Evolutionary conservation across 2,888 invertebrate species (phyloP).

Genomic region (Pogonocherus hispidulus): DNA sequence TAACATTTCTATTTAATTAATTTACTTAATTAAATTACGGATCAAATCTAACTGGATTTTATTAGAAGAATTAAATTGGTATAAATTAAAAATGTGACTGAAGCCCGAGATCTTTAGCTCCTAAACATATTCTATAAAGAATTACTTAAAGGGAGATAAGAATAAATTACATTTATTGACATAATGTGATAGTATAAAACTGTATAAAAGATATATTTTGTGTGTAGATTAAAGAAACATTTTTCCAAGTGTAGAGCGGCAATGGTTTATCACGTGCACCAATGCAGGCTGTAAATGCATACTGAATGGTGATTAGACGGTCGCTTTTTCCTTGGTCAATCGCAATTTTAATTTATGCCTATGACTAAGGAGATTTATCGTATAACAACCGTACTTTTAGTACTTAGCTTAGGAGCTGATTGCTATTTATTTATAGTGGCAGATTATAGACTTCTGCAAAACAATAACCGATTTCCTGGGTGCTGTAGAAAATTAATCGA

Average conservation of each 20-base stretch:
- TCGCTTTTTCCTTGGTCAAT: conserved; percentile 8
- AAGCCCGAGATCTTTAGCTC: no score
- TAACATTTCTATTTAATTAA: no score
- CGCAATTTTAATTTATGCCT: conserved; percentile 12
- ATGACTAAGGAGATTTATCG: conserved; percentile 4
- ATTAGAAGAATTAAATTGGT: no score
- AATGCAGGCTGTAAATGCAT: conserved; percentile 8
- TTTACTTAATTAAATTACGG: no score
- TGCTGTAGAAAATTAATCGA: neutral
- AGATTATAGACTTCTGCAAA: neutral
- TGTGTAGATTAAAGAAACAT: no score
- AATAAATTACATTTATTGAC: no score
- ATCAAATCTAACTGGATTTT: no score
- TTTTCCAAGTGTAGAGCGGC: neutral
- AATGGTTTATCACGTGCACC: neutral
- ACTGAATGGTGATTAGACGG: conserved; percentile 15
- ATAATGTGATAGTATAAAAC: no score
- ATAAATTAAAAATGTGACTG: no score
- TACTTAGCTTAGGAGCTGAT: conserved; percentile 4
- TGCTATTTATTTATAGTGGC: conserved; percentile 4
- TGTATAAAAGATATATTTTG: no score
- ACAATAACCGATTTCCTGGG: neutral
- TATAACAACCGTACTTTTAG: neutral
- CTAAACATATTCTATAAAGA: no score
- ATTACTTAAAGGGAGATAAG: no score